Percentiles rank a stretch among this genome's conserved stretches.
phyloP scores from a whole-genome alignment of 2,888 invertebrate genomes.

The Mesorhabditis spiculigera region DNA sequence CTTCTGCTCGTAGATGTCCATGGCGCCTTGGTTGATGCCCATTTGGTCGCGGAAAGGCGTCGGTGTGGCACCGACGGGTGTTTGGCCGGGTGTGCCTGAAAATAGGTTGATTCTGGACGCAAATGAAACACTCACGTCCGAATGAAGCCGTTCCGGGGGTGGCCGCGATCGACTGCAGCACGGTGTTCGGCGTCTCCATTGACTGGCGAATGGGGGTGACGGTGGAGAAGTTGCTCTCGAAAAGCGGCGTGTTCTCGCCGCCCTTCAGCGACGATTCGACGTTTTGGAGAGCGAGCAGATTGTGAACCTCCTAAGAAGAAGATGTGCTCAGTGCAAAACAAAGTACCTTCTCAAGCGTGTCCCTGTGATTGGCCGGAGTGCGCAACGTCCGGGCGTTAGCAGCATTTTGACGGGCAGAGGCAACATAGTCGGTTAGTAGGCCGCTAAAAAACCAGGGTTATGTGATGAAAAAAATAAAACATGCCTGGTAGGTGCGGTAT shows the following conservation, averaged over 20 bases:
- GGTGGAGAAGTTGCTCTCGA: constrained; percentile 78
- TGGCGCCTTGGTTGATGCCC: constrained; percentile 87
- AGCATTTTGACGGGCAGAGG: constrained; percentile 71
- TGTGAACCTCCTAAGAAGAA: constrained; percentile 85
- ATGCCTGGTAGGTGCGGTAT: constrained; percentile 65
- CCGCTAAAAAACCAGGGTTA: constrained; percentile 60
- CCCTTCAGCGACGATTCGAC: constrained; percentile 95
- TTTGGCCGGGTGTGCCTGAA: constrained; percentile 16
- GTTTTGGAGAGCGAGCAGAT: constrained; percentile 94
- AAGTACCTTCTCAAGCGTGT: constrained; percentile 47
- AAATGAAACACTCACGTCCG: constrained; percentile 19
- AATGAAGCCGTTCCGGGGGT: constrained; percentile 41
- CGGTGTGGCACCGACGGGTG: constrained; percentile 61
- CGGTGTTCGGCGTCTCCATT: constrained; percentile 79
- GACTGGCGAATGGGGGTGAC: constrained; percentile 37
- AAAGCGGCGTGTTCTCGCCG: constrained; percentile 87
- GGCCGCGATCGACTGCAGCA: constrained; percentile 68
- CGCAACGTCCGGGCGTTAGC: constrained; percentile 78
- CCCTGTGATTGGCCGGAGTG: constrained; percentile 44
- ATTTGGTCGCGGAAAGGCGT: constrained; percentile 86
- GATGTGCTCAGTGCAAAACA: background rate
- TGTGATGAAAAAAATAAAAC: constrained; percentile 8
- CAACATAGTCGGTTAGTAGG: constrained; percentile 82
- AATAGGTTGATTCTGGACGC: background rate
- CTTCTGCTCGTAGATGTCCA: constrained; percentile 46